phyloP scores from a whole-genome alignment of 1,140 invertebrate genomes.

The Zaprionus vittiger region DNA sequence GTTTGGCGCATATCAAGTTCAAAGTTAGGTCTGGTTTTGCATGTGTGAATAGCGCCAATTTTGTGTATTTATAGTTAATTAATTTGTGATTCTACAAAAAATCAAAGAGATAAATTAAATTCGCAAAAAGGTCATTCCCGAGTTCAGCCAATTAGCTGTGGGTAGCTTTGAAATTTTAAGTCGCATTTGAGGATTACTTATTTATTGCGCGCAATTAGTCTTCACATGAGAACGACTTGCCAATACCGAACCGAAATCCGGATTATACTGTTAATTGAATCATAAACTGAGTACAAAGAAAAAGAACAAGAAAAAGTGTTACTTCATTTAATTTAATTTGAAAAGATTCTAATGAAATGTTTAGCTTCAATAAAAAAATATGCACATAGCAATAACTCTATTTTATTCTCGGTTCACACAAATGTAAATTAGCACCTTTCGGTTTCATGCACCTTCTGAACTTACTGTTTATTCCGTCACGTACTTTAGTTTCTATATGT shows the following conservation, averaged over 20 bases:
- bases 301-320: constrained; percentile 6
- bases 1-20: constrained; percentile 33
- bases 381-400: constrained; percentile 6
- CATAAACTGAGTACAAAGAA: background rate
- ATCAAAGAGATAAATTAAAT: background rate
- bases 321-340: constrained; percentile 4
- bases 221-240: background rate
- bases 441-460: background rate
- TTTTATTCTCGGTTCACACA: background rate
- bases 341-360: constrained; percentile 6
- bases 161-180: background rate
- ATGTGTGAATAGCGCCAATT: constrained; percentile 23
- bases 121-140: background rate
- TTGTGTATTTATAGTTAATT: constrained; percentile 9
- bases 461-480: constrained; percentile 18
- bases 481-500: background rate
- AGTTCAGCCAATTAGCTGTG: background rate
- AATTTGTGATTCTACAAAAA: constrained; percentile 8
- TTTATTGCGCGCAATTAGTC: constrained; percentile 8
- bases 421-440: constrained; percentile 35
- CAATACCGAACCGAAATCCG: background rate
- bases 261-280: constrained; percentile 12
- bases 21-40: constrained; percentile 28
- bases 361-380: background rate
- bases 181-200: background rate